Conservation (phyloP, 2,888 invertebrate genomes). For the Oxystoma pomonae region DNA sequence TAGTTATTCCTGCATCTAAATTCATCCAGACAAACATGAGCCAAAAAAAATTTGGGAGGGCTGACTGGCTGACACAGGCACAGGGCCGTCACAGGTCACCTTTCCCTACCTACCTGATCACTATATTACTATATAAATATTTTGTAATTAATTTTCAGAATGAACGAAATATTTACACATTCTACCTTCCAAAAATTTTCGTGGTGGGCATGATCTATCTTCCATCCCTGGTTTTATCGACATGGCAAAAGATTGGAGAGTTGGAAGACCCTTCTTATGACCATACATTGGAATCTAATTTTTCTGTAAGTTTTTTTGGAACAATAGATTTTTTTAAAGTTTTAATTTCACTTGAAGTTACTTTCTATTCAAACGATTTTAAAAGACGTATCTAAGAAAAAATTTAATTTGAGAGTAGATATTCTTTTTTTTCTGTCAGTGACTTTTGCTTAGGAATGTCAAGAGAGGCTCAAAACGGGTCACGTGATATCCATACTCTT, state of each 20-base stretch:
- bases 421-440: no score
- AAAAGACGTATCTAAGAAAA: background rate
- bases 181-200: slow-evolving; percentile 87
- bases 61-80: no score
- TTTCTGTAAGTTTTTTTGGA: slow-evolving; percentile 63
- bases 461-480: background rate
- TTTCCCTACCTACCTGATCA: no score
- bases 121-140: no score
- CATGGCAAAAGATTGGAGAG: slow-evolving; percentile 88
- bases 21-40: no score
- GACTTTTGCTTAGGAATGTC: background rate
- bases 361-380: background rate
- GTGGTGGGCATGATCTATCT: slow-evolving; percentile 85
- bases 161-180: slow-evolving; percentile 77
- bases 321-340: background rate
- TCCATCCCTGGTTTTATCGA: slow-evolving; percentile 77
- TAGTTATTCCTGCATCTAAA: no score
- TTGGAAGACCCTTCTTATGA: slow-evolving; percentile 89
- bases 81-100: no score
- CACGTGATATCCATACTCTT: background rate
- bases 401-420: no score
- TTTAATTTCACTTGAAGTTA: background rate
- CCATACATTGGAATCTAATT: slow-evolving; percentile 80
- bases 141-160: no score
- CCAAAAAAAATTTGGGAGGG: no score